Evolutionary conservation across 2,797 vertebrate species (phyloP), one percentile per base, ranked within the genome.

Genomic region (Pitangus sulphuratus): DNA sequence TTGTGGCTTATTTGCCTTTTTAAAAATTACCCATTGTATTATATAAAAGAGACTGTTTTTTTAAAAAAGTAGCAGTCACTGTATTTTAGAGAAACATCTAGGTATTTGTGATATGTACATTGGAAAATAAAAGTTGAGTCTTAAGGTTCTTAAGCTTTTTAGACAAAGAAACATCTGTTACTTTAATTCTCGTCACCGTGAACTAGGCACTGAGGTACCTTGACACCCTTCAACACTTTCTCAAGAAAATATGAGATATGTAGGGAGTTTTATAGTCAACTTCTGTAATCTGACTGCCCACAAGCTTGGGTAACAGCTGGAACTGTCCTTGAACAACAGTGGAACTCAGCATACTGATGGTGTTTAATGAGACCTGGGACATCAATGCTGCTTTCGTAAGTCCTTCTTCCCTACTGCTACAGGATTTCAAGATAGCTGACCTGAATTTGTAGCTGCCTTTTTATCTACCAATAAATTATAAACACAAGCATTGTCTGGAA

Each of bases 391-490:
- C 20, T 84, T 83, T 89, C 68, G 30, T 42, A 93, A 71, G 20
- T 71, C 65, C 31, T 86, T 89, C 61, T 71, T 90, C 26, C 17
- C 13, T 53, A 8, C 31, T 81, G 10, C n/a, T 69, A 72, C 2
- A 74, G 26, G 25, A 91, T 51, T 90, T 79, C 50, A 90, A 84
- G 81, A 72, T 5, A 81, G 78, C 69, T 89, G 68, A 84, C 83
- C 69, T 81, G 68, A 93, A 94, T 87, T 50, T 90, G 78, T 77
- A 85, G 61, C 69, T 92, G 77, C 25, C 50, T 79, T 94, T 87
- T 66, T 87, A 90, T 92, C 86, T 90, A 85, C 64, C 68, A 96
- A 93, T 86, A 88, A 94, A 95, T 96, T 93, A 94, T 69, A 87
- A 95, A 89, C 71, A 80, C 47, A 53, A 93, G 37, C 45, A 62